Evolutionary conservation across 2,113 vertebrate genomes (phyloP).

Genomic region (Rhea pennata): DNA sequence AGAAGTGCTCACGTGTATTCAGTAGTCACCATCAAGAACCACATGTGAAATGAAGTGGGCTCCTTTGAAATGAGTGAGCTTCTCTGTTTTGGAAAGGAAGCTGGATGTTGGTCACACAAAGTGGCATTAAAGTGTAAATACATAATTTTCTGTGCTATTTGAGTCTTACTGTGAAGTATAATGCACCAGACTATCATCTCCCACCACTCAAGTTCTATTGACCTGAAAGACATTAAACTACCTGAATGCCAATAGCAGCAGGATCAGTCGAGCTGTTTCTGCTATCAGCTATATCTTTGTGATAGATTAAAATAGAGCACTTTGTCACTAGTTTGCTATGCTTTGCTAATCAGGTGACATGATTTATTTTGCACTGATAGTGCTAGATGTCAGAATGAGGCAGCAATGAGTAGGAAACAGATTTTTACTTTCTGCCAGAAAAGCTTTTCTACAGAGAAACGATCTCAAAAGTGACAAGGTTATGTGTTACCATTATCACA

Average conservation of each 20-base stretch:
- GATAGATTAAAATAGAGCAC: not conserved
- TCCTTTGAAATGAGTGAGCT: not conserved
- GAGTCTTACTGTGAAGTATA: not conserved
- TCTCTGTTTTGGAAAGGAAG: not conserved
- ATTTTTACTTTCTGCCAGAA: not conserved
- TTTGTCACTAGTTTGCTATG: not conserved
- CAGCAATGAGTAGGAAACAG: not conserved
- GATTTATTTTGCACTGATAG: not conserved
- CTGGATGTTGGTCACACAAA: not conserved
- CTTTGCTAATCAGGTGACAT: not conserved
- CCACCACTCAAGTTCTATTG: not conserved
- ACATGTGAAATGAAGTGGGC: not conserved
- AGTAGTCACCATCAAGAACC: not conserved
- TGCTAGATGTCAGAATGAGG: not conserved
- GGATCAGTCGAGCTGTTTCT: not conserved
- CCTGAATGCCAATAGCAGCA: not conserved
- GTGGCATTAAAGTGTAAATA: not conserved
- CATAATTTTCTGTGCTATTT: not conserved
- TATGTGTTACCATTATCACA: not conserved
- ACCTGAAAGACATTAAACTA: not conserved
- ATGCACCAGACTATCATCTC: not conserved
- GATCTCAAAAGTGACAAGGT: not conserved
- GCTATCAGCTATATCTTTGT: not conserved
- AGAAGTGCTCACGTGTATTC: not conserved
- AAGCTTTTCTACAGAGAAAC: not conserved